Conservation (phyloP, 2,888 invertebrate genomes). For the Drosophila yooni region DNA sequence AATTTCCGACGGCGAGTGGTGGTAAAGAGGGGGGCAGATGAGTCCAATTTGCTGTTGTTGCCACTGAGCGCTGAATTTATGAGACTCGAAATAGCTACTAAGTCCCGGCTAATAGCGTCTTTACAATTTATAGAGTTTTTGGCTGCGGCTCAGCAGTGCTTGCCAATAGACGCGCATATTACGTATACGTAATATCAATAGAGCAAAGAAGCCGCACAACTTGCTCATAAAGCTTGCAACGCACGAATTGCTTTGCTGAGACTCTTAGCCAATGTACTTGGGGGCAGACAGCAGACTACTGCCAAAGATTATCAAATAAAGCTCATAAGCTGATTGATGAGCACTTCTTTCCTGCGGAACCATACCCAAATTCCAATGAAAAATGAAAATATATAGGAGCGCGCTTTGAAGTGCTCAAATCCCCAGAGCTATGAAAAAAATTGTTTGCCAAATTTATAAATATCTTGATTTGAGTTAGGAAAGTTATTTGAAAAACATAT, state of each 20-base stretch:
- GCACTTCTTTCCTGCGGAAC: not conserved
- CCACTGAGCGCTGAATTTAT: conserved; percentile 62
- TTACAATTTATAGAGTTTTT: conserved; percentile 78
- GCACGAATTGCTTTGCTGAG: conserved; percentile 1
- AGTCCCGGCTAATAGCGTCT: conserved; percentile 76
- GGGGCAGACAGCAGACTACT: not conserved
- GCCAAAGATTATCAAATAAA: not conserved
- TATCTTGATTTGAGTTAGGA: not conserved
- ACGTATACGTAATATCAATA: conserved; percentile 61
- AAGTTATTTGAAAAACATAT: not conserved
- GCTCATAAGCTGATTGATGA: conserved; percentile 8
- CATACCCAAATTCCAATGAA: not conserved
- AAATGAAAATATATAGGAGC: not conserved
- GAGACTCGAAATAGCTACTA: conserved; percentile 64
- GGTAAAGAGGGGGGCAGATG: not conserved
- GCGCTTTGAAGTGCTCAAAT: not conserved
- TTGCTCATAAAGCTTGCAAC: conserved; percentile 22
- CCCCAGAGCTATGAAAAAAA: not conserved
- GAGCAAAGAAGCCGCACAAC: conserved; percentile 9
- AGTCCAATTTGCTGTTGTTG: conserved; percentile 50
- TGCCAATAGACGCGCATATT: conserved; percentile 31
- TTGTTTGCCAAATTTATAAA: not conserved
- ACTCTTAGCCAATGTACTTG: conserved; percentile 1
- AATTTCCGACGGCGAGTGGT: not conserved
- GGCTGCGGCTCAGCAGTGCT: conserved; percentile 68